phyloP scores from a whole-genome alignment of 2,888 invertebrate genomes.

The Oscheius sp. region DNA sequence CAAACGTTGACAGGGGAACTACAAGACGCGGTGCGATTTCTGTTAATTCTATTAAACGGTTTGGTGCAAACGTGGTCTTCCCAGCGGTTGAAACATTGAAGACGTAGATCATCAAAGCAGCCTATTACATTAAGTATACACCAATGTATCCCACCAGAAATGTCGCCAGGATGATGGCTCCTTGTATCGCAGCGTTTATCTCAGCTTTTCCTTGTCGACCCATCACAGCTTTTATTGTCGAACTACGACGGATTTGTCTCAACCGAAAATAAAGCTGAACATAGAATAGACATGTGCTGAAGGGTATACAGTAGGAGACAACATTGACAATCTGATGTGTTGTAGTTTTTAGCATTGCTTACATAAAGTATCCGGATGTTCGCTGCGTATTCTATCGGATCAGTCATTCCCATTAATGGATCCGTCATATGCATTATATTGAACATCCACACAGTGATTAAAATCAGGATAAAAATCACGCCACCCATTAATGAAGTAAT shows the following conservation, averaged over 20 bases:
- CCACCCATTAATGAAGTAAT: background rate
- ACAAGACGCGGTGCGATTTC: too few species aligned
- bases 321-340: conserved; percentile 8
- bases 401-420: too few species aligned
- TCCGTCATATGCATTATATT: too few species aligned
- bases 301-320: conserved; percentile 16
- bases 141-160: conserved; percentile 18
- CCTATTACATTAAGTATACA: too few species aligned
- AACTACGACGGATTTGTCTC: background rate
- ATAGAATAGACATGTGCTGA: conserved; percentile 17
- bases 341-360: too few species aligned
- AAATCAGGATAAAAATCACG: background rate
- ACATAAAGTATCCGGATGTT: too few species aligned
- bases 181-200: background rate
- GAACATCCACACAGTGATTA: conserved; percentile 1
- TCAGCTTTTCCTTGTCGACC: background rate
- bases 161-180: background rate
- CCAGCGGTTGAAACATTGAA: too few species aligned
- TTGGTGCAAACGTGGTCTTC: too few species aligned
- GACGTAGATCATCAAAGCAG: too few species aligned
- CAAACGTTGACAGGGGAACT: too few species aligned
- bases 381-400: too few species aligned
- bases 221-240: background rate
- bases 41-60: too few species aligned
- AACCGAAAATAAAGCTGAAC: conserved; percentile 1